Conservation (phyloP, 2,797 vertebrate species). For the Rhinichthys osculus region DNA sequence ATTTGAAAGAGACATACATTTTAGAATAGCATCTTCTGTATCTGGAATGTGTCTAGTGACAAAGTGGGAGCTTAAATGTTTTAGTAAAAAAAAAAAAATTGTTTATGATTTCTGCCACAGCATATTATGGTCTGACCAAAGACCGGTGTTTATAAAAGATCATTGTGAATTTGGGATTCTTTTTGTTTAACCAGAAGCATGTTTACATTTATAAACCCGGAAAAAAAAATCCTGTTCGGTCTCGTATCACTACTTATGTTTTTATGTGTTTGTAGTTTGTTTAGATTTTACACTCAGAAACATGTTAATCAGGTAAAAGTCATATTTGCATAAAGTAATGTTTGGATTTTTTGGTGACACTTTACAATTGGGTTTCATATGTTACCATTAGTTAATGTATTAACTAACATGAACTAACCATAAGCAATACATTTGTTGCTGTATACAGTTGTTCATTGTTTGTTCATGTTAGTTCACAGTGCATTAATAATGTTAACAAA, state of each 20-base stretch:
- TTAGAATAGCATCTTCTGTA: constrained; percentile 61
- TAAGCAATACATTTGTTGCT: too few relatives aligned
- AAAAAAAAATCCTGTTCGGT: neutral
- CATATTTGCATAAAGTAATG: neutral
- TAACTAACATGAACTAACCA: too few relatives aligned
- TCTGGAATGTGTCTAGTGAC: constrained; percentile 70
- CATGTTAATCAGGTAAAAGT: neutral
- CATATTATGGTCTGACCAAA: constrained; percentile 59
- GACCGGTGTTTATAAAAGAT: constrained; percentile 67
- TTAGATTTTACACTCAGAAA: neutral
- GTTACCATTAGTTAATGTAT: too few relatives aligned
- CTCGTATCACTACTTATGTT: neutral
- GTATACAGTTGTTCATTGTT: too few relatives aligned
- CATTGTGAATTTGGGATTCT: constrained; percentile 47
- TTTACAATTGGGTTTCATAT: too few relatives aligned
- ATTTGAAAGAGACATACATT: constrained; percentile 55
- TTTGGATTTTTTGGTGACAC: neutral
- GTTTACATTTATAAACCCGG: constrained; percentile 47
- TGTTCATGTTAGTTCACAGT: too few relatives aligned
- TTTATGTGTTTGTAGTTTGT: neutral
- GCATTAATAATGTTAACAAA: too few relatives aligned
- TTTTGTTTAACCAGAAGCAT: constrained; percentile 61
- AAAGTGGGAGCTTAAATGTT: constrained; percentile 51
- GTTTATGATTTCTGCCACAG: constrained; percentile 69
- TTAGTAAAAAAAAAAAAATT: constrained; percentile 64